These are phyloP conservation scores for Pemphredon lugubris DNA, from an alignment of 2,888 invertebrate species.

Conservation along the genomic window DNA sequence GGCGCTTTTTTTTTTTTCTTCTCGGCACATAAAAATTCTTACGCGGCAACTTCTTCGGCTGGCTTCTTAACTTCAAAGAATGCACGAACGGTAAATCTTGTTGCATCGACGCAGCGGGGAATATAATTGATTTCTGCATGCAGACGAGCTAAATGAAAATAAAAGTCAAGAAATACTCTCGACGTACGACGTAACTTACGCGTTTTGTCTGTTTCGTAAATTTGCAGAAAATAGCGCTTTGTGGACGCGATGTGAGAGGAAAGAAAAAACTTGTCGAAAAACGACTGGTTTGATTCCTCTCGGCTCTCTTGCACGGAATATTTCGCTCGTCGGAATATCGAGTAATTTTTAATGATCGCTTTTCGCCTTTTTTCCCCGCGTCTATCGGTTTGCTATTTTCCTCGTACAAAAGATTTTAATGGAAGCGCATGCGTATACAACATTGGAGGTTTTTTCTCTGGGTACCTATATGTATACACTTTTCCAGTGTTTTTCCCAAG, in stretches of 20 bases:
- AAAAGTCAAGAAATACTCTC: constrained; percentile 11
- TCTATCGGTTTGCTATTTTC: no score
- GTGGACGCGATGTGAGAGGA: no score
- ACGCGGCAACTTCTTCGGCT: constrained; percentile 25
- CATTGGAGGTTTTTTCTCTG: neutral
- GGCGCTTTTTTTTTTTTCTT: constrained; percentile 23
- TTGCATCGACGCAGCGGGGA: constrained; percentile 39
- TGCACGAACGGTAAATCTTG: constrained; percentile 49
- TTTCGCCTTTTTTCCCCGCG: no score
- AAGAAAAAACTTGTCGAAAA: no score
- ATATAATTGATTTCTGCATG: constrained; percentile 52
- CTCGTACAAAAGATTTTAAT: no score
- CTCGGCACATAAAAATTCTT: constrained; percentile 52
- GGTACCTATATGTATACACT: neutral
- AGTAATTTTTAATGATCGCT: no score
- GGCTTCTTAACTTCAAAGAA: constrained; percentile 29
- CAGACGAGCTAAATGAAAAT: constrained; percentile 41
- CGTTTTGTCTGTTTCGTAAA: constrained; percentile 8
- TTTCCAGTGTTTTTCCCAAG: neutral
- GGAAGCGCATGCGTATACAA: no score
- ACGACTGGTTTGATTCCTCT: no score
- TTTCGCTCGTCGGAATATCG: no score
- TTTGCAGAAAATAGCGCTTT: neutral
- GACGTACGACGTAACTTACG: neutral
- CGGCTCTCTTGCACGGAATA: no score